Evolutionary conservation across 2,113 vertebrate species (phyloP).

Genomic region (Nothoprocta pentlandii): DNA sequence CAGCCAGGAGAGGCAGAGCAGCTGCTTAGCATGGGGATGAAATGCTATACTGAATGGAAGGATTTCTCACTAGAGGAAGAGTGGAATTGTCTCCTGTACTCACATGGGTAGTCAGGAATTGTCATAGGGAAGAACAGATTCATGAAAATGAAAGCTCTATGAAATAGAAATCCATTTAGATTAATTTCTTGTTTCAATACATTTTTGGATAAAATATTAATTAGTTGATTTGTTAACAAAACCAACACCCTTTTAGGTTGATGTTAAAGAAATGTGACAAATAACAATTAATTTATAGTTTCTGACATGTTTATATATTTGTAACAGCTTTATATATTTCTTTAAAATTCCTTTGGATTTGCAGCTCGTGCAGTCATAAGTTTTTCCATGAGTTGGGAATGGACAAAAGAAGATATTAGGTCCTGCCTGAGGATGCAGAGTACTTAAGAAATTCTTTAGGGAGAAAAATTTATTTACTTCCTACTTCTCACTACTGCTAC

Average conservation of each 20-base stretch:
- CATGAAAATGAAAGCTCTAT: neutral
- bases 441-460: neutral
- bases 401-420: neutral
- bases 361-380: neutral
- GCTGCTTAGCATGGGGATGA: neutral
- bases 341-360: neutral
- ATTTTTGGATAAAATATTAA: neutral
- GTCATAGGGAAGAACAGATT: neutral
- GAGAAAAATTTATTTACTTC: neutral
- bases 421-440: neutral
- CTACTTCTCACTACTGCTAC: neutral
- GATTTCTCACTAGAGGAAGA: accelerated
- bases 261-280: neutral
- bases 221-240: neutral
- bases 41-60: neutral
- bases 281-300: neutral
- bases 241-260: neutral
- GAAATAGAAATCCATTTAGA: neutral
- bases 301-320: neutral
- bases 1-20: neutral
- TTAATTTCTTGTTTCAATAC: neutral
- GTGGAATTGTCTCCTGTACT: neutral
- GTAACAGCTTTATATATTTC: neutral
- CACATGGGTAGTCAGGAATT: neutral
- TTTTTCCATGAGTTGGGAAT: neutral